Evolutionary conservation across 2,888 invertebrate species (phyloP), one percentile per base, ranked within the genome.

Genomic region (Catocala fraxini): DNA sequence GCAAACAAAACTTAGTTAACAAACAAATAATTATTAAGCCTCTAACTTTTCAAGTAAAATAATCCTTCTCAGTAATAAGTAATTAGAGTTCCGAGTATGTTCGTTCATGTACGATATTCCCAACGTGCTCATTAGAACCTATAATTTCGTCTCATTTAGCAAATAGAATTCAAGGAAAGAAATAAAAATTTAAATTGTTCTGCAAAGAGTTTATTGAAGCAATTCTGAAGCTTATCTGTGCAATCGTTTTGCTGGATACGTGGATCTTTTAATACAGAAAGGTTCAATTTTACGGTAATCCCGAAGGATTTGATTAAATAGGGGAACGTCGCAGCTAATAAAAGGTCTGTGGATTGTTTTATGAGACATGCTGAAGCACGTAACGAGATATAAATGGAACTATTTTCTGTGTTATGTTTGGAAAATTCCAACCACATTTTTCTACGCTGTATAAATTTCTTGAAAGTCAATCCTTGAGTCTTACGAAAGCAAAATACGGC

Each of bases 71-170:
- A 35, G 42, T 15, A 48, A 34, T 51, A 58, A 35, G 51, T 51
- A 48, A 48, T 48, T 34, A 34, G 5, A n/a, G 46, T 12, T 45
- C 25, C 47, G 10, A 47, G 15, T 9, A 13, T 25, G 12, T 12
- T 6, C 45, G 12, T 12, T n/a, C 25, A 6, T 12, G 11, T 39
- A 39, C 25, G n/a, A 10, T 47, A 11, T 42, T 42, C 9, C 42
- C 39, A 56, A 42, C 0, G n/a, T 7, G 5, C 25, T 42, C 54
- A 66, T 70, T 65, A 54, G 53, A 25, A 39, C 35, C 35, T 62
- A 59, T 63, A 58, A 71, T 63, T 67, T 41, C n/a, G 7, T 41
- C 49, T 51, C 57, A 67, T 75, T 70, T 56, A 58, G 47, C 54
- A 63, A 39, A 65, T 52, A 41, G 49, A 60, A 59, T 65, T 59